Conservation (phyloP, 2,113 vertebrate species). For the Diphyllodes magnificus region DNA sequence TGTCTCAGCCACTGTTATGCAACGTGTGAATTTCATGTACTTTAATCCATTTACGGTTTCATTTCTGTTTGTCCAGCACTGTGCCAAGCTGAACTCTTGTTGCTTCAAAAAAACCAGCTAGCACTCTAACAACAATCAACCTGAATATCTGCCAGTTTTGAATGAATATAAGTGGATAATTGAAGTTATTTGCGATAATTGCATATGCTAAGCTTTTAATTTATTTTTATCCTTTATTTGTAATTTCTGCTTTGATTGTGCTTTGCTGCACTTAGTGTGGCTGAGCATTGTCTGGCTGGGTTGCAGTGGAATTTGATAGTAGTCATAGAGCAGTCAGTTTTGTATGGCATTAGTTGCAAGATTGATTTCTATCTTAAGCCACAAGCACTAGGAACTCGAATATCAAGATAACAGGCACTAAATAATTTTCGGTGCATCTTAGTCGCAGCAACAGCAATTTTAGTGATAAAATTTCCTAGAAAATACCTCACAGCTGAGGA, state of each 20-base stretch:
- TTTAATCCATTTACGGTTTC: background rate
- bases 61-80: background rate
- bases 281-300: background rate
- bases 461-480: background rate
- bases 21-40: background rate
- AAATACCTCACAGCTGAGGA: background rate
- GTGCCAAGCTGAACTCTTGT: background rate
- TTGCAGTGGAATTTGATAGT: background rate
- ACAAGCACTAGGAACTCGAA: background rate
- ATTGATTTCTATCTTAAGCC: background rate
- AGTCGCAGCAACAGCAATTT: background rate
- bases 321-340: background rate
- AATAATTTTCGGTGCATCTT: background rate
- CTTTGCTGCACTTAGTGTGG: background rate
- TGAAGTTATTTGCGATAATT: background rate
- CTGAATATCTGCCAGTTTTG: constrained; percentile 31
- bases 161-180: constrained; percentile 12
- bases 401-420: background rate
- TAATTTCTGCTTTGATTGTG: constrained; percentile 3
- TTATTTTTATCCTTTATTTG: constrained; percentile 44
- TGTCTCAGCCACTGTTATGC: background rate
- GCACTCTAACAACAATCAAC: background rate
- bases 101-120: background rate
- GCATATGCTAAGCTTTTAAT: constrained; percentile 11
- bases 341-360: background rate